phyloP scores from a whole-genome alignment of 2,113 vertebrate species.

The Anser cygnoides region DNA sequence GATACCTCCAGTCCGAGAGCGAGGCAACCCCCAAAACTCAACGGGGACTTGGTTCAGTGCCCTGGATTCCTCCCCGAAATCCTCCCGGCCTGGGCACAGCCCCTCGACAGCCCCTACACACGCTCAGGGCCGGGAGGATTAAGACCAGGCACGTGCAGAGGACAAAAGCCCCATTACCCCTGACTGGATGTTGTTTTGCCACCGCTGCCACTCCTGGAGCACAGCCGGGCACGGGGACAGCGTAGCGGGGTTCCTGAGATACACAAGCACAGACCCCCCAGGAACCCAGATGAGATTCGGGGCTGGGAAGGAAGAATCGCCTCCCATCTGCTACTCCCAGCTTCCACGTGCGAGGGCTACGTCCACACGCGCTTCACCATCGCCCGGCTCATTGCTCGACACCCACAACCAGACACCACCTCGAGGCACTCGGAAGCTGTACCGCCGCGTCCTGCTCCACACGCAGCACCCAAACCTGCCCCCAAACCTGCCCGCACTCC shows the following conservation, averaged over 20 bases:
- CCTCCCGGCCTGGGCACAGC: no score
- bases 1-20: no score
- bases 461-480: background rate
- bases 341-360: background rate
- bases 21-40: no score
- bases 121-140: background rate
- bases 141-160: accelerated
- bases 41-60: no score
- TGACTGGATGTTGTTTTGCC: background rate
- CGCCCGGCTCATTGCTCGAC: background rate
- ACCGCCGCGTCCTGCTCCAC: background rate
- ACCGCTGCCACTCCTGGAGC: background rate
- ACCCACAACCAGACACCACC: background rate
- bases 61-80: no score
- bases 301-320: background rate
- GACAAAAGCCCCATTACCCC: background rate
- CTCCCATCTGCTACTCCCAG: background rate
- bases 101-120: no score
- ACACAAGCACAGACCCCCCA: background rate
- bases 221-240: background rate
- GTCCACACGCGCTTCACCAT: background rate
- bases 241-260: background rate
- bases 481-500: background rate
- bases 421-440: background rate
- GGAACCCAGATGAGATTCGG: background rate